Percentiles rank a stretch among this genome's conserved stretches.
Conservation (phyloP, 2,113 vertebrate species). For the Aramus guarauna region DNA sequence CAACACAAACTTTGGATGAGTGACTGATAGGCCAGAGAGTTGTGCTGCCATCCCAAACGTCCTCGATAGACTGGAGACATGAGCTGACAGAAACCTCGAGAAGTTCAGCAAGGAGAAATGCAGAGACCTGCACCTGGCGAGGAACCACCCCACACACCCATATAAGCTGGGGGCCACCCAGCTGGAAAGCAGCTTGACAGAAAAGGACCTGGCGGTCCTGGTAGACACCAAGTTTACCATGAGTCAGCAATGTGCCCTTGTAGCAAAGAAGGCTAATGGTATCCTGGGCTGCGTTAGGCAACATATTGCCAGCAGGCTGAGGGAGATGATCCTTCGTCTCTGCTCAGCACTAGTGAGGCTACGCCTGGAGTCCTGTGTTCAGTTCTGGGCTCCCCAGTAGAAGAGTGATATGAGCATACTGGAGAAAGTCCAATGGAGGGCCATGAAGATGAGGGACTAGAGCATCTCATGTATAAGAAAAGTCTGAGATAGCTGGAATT, state of each 20-base stretch:
- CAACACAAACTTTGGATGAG: not conserved
- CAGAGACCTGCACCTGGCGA: not conserved
- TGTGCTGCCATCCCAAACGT: accelerated
- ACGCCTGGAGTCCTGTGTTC: not conserved
- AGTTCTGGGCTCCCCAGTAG: not conserved
- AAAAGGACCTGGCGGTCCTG: not conserved
- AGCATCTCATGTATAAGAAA: not conserved
- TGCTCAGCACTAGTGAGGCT: not conserved
- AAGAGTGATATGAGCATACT: not conserved
- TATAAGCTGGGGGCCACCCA: not conserved
- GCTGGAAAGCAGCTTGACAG: not conserved
- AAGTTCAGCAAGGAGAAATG: not conserved
- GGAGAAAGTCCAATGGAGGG: not conserved
- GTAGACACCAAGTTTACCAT: not conserved
- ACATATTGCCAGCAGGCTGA: not conserved
- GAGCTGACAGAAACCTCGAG: not conserved
- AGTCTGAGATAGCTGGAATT: not conserved
- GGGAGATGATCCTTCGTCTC: not conserved
- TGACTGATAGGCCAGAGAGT: not conserved
- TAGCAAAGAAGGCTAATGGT: accelerated
- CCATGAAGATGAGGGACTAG: not conserved
- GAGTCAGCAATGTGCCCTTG: not conserved
- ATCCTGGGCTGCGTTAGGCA: not conserved
- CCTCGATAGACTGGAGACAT: not conserved
- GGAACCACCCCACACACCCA: not conserved